A percentile compares a stretch with the other conserved stretches of the same genome.
Evolutionary conservation across 2,888 invertebrate species (phyloP).

Genomic region (Lumbricus terrestris): DNA sequence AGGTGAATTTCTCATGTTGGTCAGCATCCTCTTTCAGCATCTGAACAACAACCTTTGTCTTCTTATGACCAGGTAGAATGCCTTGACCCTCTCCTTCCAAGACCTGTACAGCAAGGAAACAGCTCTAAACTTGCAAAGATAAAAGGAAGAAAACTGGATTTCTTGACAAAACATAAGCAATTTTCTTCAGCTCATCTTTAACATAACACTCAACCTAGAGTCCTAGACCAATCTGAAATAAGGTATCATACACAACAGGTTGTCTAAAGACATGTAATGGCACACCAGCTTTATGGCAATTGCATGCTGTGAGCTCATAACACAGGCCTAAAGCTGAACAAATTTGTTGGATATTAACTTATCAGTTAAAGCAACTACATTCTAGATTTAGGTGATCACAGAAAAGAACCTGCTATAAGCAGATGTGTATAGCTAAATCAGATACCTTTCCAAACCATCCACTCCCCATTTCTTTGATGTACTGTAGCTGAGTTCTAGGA

Average conservation of each 20-base stretch:
- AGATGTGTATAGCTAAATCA: not conserved
- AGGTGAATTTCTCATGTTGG: slow-evolving; percentile 74
- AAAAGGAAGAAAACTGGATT: not conserved
- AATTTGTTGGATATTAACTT: not conserved
- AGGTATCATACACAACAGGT: too few relatives aligned
- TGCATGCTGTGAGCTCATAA: not conserved
- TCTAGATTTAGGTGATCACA: not conserved
- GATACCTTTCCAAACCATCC: slow-evolving; percentile 78
- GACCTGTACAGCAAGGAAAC: slow-evolving; percentile 65
- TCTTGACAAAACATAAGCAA: not conserved
- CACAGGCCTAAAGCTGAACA: not conserved
- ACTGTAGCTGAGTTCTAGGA: slow-evolving; percentile 75
- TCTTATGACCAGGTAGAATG: slow-evolving; percentile 55
- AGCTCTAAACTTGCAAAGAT: not conserved
- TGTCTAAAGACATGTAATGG: not conserved
- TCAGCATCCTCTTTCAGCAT: slow-evolving; percentile 77
- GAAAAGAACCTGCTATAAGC: not conserved
- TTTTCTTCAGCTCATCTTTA: not conserved
- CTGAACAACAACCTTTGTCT: slow-evolving; percentile 72
- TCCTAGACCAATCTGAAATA: too few relatives aligned
- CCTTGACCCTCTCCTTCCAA: slow-evolving; percentile 75
- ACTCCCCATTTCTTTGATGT: slow-evolving; percentile 76
- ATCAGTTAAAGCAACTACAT: not conserved
- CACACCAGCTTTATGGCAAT: not conserved
- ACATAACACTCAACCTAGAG: not conserved